These are phyloP conservation scores for Naso thynnoides DNA, from an alignment of 2,797 vertebrate species.

Conservation along the genomic window DNA sequence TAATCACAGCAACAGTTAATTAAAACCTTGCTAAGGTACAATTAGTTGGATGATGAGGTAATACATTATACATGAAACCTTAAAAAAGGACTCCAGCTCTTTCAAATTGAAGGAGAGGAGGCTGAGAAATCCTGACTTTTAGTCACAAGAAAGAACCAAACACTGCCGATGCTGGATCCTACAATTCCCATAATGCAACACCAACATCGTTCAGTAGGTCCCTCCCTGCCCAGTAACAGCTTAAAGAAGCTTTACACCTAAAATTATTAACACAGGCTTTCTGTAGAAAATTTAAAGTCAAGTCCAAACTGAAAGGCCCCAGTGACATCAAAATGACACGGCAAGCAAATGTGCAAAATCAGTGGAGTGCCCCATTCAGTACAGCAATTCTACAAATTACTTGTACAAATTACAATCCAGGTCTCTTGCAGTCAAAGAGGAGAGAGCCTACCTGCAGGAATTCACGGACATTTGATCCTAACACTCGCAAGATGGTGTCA, in stretches of 20 bases:
- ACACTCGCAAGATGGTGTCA: constrained; percentile 95
- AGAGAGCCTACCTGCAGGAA: constrained; percentile 92
- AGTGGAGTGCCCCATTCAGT: too few species aligned
- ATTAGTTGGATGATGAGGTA: background rate
- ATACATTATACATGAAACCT: constrained; percentile 10
- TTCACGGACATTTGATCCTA: constrained; percentile 98
- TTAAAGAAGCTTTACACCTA: background rate
- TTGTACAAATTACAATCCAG: constrained; percentile 1
- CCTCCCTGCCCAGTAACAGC: background rate
- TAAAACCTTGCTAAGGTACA: background rate
- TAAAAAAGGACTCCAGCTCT: background rate
- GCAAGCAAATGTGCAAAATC: too few species aligned
- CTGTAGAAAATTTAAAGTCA: background rate
- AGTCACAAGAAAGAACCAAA: background rate
- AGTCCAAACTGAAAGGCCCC: background rate
- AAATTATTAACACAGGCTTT: background rate
- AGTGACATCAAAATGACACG: too few species aligned
- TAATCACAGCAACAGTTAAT: background rate
- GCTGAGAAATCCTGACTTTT: background rate
- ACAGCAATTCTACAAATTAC: background rate
- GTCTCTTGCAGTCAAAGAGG: background rate
- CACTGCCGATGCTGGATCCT: background rate
- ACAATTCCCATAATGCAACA: constrained; percentile 7
- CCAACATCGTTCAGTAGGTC: background rate
- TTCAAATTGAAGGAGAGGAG: background rate